Evolutionary conservation across 2,797 vertebrate genomes (phyloP).

Genomic region (Danio choprae): DNA sequence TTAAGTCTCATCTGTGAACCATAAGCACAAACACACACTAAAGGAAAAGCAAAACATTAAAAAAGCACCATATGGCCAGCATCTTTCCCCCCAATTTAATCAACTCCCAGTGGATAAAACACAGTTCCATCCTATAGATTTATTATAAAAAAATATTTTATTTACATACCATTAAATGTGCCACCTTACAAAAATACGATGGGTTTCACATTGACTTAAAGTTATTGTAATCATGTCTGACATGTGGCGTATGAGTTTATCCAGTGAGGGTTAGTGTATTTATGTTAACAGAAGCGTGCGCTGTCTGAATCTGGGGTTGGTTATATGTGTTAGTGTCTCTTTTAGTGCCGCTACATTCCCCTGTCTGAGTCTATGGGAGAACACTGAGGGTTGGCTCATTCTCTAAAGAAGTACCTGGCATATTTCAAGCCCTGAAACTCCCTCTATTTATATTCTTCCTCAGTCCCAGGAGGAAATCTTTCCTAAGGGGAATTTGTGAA

Average conservation of each 20-base stretch:
- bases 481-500: slow-evolving; percentile 23
- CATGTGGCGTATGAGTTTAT: slow-evolving; percentile 20
- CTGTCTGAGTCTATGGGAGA: slow-evolving; percentile 60
- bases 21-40: no score
- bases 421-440: slow-evolving; percentile 27
- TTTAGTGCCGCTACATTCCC: slow-evolving; percentile 43
- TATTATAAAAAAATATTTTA: no score
- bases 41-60: not conserved
- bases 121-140: not conserved
- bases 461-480: slow-evolving; percentile 46
- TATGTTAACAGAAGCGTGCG: slow-evolving; percentile 9
- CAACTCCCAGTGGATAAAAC: not conserved
- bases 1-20: no score
- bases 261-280: slow-evolving; percentile 33
- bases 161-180: no score
- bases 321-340: slow-evolving; percentile 57
- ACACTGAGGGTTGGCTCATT: slow-evolving; percentile 65
- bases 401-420: slow-evolving; percentile 41
- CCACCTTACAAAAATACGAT: not conserved
- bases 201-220: not conserved
- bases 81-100: not conserved
- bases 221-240: slow-evolving; percentile 7
- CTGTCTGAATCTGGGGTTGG: slow-evolving; percentile 59
- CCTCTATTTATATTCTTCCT: slow-evolving; percentile 25
- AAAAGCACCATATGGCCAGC: not conserved